Evolutionary conservation across 2,113 vertebrate genomes (phyloP), one percentile per base, ranked within the genome.

Genomic region (Ophiodon elongatus): DNA sequence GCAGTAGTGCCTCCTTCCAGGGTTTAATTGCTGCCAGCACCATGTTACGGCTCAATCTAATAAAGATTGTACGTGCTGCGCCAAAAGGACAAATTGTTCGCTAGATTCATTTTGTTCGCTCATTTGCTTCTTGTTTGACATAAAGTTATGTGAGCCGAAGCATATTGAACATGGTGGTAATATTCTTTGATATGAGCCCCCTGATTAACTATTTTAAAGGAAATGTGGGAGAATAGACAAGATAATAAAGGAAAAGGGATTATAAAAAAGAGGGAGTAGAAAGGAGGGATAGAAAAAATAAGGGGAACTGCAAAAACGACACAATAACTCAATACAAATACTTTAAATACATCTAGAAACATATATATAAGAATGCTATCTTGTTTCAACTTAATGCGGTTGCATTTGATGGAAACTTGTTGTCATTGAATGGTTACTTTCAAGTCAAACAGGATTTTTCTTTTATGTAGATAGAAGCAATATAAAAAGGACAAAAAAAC

Each of bases 11-110:
- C 84, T 91, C 78, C 88, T 85, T 87, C 84, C 79, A 81, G 80
- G 76, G 80, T 84, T 82, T 93, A 93, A 94, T 94, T 91, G 91
- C 88, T 88, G 85, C 84, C 85, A 83, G 88, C 89, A 83, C 80
- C 85, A 85, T 79, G 89, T 92, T 90, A 93, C 76, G 4, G 87
- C 91, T 91, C 92, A 92, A 91, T 93, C 88, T 91, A 92, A 93
- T 91, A 91, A 90, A 93, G 88, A 93, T 90, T 90, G 90, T 86
- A 89, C 66, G 69, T 87, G 88, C 91, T 74, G 82, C 59, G 62
- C 75, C 87, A 89, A 92, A 91, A 91, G 91, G 87, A 93, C 88
- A 92, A 92, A 90, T 87, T 90, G 85, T 90, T 90, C 85, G 2
- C 77, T 79, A 69, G 85, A 81, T 90, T 87, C 73, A 80, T 67